phyloP scores from a whole-genome alignment of 2,888 invertebrate genomes.

The Monopis laevigella region DNA sequence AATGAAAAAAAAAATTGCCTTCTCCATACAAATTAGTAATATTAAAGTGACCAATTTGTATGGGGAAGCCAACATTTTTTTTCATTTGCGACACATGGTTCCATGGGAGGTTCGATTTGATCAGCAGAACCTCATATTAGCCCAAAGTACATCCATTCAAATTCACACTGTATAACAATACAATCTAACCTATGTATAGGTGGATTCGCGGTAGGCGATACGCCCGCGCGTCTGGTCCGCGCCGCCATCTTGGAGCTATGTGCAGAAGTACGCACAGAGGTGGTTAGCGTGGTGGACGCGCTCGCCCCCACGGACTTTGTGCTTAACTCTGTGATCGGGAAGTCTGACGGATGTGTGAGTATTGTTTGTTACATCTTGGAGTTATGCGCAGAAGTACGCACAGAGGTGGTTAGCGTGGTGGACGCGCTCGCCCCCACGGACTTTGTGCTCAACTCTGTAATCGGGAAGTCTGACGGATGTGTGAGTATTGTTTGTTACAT shows the following conservation, averaged over 20 bases:
- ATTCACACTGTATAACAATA: neutral
- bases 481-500: conserved; percentile 69
- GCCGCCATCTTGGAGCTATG: conserved; percentile 76
- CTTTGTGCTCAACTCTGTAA: conserved; percentile 86
- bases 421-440: conserved; percentile 92
- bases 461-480: conserved; percentile 87
- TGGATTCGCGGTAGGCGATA: conserved; percentile 61
- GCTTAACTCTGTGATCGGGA: conserved; percentile 85
- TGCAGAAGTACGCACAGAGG: conserved; percentile 74
- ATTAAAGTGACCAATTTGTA: too few relatives aligned
- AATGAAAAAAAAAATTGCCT: too few relatives aligned
- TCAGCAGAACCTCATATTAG: too few relatives aligned
- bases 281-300: conserved; percentile 83
- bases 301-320: conserved; percentile 91
- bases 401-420: conserved; percentile 78
- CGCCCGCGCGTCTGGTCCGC: conserved; percentile 70
- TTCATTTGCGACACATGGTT: neutral
- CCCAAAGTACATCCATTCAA: too few relatives aligned
- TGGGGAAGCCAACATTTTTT: too few relatives aligned
- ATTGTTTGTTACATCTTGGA: conserved; percentile 66
- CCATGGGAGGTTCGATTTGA: too few relatives aligned
- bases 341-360: conserved; percentile 82
- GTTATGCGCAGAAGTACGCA: conserved; percentile 75
- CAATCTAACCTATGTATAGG: conserved; percentile 26
- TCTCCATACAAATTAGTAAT: too few relatives aligned